Base-by-base conservation (phyloP, 2,113 vertebrate genomes). In the Anolis sagrei region DNA sequence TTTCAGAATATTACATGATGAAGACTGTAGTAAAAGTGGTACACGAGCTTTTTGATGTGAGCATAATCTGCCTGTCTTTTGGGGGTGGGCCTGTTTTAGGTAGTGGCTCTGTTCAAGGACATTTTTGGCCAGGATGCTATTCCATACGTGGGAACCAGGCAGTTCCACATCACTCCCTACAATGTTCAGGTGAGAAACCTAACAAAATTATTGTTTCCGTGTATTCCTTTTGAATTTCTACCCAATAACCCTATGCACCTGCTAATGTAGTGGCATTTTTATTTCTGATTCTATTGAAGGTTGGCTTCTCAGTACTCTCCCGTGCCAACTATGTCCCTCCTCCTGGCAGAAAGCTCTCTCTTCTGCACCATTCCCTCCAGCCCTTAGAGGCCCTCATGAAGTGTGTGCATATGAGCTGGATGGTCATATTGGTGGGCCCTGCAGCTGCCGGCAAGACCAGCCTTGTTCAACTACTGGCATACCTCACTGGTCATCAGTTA, bases 341-440 rank as follows among this genome's bases (percentile, higher is more conserved):
- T 13, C 93, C 96, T 82, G 94, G 96, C 85, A 97, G 94, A n/a
- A 96, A 96, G 0, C 92, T 99, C 16, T 98, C 95, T 1, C 96
- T 99, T 89, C 97, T 98, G 14, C 98, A 98, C 89, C 97, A 98
- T 89, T 97, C 97, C 0, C 93, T 99, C 85, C 95, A 96, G 76
- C 97, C 97, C 6, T 95, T 99, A 13, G 99, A 99, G 95, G 95
- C 97, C 9, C 79, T 99, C 64, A 99, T 99, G 98, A 99, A 99
- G 89, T 99, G 98, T 83, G 97, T 99, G 62, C 98, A 99, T 91
- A 98, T 98, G 98, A 97, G 96, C 89, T 99, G 98, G 99, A 99
- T 99, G 98, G 97, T 97, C 13, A 98, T 99, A 75, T 94, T 99
- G 86, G 99, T 99, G 11, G 98, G 99, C 2, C 98, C 99, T 1